Base-by-base conservation (phyloP, 2,113 vertebrate genomes). In the Prunella fulvescens region DNA sequence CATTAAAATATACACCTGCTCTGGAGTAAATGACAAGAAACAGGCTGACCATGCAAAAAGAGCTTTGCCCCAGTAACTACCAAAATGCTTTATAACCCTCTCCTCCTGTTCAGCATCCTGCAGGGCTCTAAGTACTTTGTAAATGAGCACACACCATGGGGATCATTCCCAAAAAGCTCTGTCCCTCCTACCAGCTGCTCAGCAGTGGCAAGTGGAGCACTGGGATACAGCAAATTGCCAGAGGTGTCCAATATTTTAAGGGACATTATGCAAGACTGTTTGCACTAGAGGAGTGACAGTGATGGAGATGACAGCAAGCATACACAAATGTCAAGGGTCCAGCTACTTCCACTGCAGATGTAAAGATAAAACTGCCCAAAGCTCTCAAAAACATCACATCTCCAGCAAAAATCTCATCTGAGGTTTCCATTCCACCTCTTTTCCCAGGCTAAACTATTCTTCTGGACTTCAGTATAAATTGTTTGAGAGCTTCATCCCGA, bases 141-240 rank as follows among this genome's bases (percentile, higher is more conserved):
- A 50, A 64, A 53, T 0, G 1, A 64, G 31, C 12, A 56, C 40
- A 53, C 31, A 33, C 28, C 61, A 2, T 0, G 4, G 54, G 15
- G 74, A 81, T 40, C 62, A 48, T 70, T 45, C 4, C 6, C 58
- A 25, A 73, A 61, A 3, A 29, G 22, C 26, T 50, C 80, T 44
- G 26, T 67, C 24, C 31, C 7, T 82, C 88, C 87, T 51, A n/a
- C 81, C 66, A 71, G 82, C 86, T 66, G 60, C 86, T 86, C 88
- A 54, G 64, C 71, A 42, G 37, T 1, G 22, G 42, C 0, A 0
- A 77, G 22, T 1, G 5, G 37, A 81, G 45, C 61, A 5, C 1
- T 23, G 39, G 60, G 14, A 70, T 35, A 37, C 33, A 86, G 42
- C 65, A 81, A 60, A 71, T 15, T 48, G 67, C 80, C 69, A 94